Evolutionary conservation across 2,888 invertebrate genomes (phyloP).

Genomic region (Acleris laterana): DNA sequence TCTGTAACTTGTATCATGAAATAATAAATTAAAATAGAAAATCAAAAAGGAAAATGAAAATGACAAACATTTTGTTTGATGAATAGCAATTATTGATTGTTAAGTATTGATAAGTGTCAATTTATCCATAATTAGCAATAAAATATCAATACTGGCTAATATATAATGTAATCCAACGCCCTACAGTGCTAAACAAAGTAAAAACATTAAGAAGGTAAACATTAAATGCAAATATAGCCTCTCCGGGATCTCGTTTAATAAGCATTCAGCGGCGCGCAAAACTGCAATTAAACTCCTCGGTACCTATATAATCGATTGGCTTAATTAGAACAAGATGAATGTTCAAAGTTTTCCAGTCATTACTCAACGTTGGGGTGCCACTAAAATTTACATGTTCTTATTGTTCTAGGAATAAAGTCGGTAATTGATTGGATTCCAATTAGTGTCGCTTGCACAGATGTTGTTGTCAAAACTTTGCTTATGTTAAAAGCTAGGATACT

Average conservation of each 20-base stretch:
- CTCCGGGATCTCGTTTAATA: slow-evolving; percentile 24
- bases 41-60: too few relatives aligned
- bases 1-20: too few relatives aligned
- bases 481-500: slow-evolving; percentile 6
- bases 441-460: not conserved
- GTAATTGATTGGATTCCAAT: slow-evolving; percentile 8
- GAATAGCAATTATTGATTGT: too few relatives aligned
- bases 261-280: slow-evolving; percentile 38
- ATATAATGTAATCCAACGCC: not conserved
- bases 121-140: too few relatives aligned
- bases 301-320: slow-evolving; percentile 54
- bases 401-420: slow-evolving; percentile 12
- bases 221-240: slow-evolving; percentile 24
- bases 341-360: slow-evolving; percentile 55
- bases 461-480: slow-evolving; percentile 13
- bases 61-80: too few relatives aligned
- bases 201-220: slow-evolving; percentile 9
- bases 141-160: too few relatives aligned
- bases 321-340: slow-evolving; percentile 63
- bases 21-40: too few relatives aligned
- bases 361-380: slow-evolving; percentile 43
- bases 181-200: slow-evolving; percentile 5
- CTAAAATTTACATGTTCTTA: slow-evolving; percentile 29
- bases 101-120: too few relatives aligned
- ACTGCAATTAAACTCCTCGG: slow-evolving; percentile 55